A percentile compares a stretch with the other conserved stretches of the same genome.
Conservation (phyloP, 2,888 invertebrate genomes). For the Lasioglossum malachurum region DNA sequence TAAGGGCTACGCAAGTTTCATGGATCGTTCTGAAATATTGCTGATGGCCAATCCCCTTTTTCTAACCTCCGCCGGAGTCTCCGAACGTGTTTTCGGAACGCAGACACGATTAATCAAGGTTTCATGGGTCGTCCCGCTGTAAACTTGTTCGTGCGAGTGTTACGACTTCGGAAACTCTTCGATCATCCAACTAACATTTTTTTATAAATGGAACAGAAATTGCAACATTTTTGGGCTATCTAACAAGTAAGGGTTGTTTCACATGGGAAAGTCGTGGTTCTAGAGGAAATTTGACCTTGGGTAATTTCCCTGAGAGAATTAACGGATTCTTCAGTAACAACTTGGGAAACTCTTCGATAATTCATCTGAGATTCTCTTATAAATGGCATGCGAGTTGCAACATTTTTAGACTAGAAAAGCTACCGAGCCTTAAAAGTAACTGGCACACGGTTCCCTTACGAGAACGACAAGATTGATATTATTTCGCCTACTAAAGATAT, state of each 20-base stretch:
- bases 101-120: background rate
- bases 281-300: background rate
- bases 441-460: no score
- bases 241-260: background rate
- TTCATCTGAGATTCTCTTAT: no score
- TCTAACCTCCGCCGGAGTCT: background rate
- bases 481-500: no score
- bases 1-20: background rate
- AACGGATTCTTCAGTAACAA: no score
- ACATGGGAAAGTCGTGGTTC: no score
- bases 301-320: background rate
- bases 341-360: no score
- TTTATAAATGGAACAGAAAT: background rate
- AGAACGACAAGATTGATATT: no score
- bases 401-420: no score
- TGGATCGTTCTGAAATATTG: background rate
- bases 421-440: no score
- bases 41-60: background rate
- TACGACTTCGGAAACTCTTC: background rate
- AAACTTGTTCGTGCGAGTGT: background rate
- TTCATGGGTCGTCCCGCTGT: background rate
- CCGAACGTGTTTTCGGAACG: background rate
- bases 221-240: background rate
- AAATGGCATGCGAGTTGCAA: no score
- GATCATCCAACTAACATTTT: background rate